A percentile compares a stretch with the other conserved stretches of the same genome.
These are phyloP conservation scores for Phyllotreta striolata DNA, from an alignment of 2,888 invertebrate species.

Conservation along the genomic window DNA sequence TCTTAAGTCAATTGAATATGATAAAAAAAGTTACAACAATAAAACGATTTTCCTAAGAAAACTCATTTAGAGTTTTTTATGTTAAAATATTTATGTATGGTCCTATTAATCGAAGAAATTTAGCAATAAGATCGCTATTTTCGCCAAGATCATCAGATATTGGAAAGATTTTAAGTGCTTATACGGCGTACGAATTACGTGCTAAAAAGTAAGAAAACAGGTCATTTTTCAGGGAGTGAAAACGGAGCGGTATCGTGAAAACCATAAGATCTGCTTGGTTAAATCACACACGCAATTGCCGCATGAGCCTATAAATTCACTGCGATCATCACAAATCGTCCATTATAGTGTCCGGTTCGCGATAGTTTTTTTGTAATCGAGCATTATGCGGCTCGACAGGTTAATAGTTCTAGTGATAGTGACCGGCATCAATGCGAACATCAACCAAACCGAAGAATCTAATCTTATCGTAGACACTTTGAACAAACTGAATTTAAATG, in stretches of 20 bases:
- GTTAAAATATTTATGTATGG: no score
- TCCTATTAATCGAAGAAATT: no score
- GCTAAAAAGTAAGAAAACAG: conserved; percentile 40
- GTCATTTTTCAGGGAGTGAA: conserved; percentile 36
- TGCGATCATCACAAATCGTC: conserved; percentile 20
- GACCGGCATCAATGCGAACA: conserved; percentile 19
- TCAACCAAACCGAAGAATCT: conserved; percentile 3
- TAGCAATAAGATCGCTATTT: no score
- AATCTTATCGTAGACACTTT: neutral
- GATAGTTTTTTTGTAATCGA: conserved; percentile 2
- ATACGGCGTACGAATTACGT: conserved; percentile 11
- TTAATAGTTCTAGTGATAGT: conserved; percentile 34
- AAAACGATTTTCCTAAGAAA: no score
- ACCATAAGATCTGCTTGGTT: conserved; percentile 37
- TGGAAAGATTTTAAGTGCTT: neutral
- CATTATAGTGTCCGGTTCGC: conserved; percentile 30
- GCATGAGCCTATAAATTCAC: conserved; percentile 42
- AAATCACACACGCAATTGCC: conserved; percentile 37
- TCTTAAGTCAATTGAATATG: no score
- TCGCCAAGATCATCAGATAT: neutral
- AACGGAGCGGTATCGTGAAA: conserved; percentile 27
- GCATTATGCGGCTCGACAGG: conserved; percentile 32
- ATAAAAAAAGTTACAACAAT: no score
- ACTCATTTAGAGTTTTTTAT: no score
- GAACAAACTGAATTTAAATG: conserved; percentile 8